phyloP scores from a whole-genome alignment of 2,888 invertebrate genomes.

The Sicus ferrugineus region DNA sequence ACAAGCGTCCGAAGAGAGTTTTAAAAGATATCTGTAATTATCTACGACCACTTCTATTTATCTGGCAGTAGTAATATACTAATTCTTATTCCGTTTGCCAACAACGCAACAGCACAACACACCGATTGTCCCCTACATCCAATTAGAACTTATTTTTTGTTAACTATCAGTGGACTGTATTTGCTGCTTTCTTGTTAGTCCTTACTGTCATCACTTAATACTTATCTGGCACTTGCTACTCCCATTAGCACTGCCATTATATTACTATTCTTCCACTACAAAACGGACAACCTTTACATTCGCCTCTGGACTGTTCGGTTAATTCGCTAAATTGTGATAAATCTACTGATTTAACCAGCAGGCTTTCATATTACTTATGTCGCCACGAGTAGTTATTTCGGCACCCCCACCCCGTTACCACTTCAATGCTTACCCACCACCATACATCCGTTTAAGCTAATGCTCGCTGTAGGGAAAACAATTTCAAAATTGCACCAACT shows the following conservation, averaged over 20 bases:
- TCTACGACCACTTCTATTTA: not conserved
- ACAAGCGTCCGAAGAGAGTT: conserved; percentile 32
- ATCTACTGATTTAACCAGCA: conserved; percentile 30
- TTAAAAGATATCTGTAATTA: conserved; percentile 33
- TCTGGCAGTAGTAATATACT: not conserved
- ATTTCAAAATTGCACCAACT: conserved; percentile 18
- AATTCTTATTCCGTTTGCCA: not conserved
- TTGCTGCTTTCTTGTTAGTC: too few species aligned
- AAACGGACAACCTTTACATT: not conserved
- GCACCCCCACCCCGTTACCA: not conserved
- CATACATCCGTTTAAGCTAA: not conserved
- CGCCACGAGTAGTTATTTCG: not conserved
- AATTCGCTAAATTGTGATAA: conserved; percentile 32
- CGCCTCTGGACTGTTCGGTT: too few species aligned
- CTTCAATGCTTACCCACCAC: not conserved
- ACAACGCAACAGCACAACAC: not conserved
- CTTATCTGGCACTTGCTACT: too few species aligned
- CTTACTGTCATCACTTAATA: too few species aligned
- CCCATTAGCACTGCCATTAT: not conserved
- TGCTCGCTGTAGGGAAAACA: conserved; percentile 1
- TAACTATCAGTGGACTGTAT: too few species aligned
- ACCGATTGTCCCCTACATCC: too few species aligned
- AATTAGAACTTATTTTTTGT: too few species aligned
- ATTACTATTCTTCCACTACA: not conserved
- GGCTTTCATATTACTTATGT: conserved; percentile 22